Evolutionary conservation across 2,888 invertebrate species (phyloP).

Genomic region (Papilio gigon): DNA sequence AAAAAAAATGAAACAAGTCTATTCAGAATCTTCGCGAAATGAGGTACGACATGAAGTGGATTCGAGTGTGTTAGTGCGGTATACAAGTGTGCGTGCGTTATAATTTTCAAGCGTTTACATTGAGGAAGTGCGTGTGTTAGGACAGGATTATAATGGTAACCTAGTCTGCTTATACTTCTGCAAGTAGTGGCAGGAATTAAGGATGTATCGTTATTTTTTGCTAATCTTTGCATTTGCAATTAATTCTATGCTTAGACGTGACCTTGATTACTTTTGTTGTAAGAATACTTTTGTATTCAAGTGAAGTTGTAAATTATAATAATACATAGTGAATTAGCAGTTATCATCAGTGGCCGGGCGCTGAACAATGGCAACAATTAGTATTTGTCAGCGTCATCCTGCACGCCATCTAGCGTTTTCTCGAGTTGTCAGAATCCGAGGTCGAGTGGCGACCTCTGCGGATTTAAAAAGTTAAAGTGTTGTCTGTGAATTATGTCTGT

Average conservation of each 20-base stretch:
- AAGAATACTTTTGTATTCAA: slow-evolving; percentile 38
- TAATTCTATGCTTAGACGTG: background rate
- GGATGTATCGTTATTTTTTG: too few species aligned
- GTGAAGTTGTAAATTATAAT: slow-evolving; percentile 42
- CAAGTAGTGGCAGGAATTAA: too few species aligned
- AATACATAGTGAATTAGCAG: slow-evolving; percentile 42
- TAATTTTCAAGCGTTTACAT: background rate
- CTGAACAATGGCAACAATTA: slow-evolving; percentile 40
- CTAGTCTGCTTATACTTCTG: background rate
- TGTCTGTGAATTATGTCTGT: slow-evolving; percentile 10
- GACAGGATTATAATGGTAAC: background rate
- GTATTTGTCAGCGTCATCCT: slow-evolving; percentile 21
- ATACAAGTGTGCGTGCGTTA: background rate
- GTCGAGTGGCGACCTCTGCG: slow-evolving; percentile 27
- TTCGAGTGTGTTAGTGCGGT: background rate
- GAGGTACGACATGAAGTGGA: too few species aligned
- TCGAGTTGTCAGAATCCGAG: slow-evolving; percentile 24
- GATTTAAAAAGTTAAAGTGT: slow-evolving; percentile 19
- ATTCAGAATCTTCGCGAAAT: too few species aligned
- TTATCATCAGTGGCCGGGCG: slow-evolving; percentile 35
- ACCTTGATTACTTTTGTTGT: slow-evolving; percentile 30
- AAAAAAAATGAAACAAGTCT: background rate
- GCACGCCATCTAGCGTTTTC: slow-evolving; percentile 38
- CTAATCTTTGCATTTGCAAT: background rate
- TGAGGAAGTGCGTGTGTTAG: background rate